Conservation (phyloP, 2,797 vertebrate species). For the Epinephelus malabaricus region DNA sequence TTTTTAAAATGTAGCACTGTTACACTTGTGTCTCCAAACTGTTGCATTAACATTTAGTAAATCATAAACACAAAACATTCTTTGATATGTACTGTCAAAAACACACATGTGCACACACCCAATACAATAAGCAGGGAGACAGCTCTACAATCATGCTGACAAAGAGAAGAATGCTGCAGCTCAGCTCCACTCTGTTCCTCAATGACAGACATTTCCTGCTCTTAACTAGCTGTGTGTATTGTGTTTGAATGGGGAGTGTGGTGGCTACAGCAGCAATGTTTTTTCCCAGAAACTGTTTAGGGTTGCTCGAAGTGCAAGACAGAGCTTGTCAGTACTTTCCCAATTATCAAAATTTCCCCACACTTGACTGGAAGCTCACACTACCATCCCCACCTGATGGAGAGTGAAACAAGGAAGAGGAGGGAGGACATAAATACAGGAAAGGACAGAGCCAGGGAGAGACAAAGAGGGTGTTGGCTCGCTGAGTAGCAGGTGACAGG, state of each 20-base stretch:
- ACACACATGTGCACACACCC: constrained; percentile 37
- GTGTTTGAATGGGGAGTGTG: constrained; percentile 30
- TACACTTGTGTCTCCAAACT: constrained; percentile 9
- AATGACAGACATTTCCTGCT: constrained; percentile 67
- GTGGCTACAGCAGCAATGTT: not conserved
- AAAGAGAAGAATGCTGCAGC: constrained; percentile 50
- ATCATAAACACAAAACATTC: constrained; percentile 38
- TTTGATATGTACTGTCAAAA: constrained; percentile 45
- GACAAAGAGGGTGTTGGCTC: constrained; percentile 52
- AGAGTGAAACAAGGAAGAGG: not conserved
- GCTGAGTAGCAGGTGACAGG: constrained; percentile 63
- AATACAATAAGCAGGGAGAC: constrained; percentile 44
- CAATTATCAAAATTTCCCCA: constrained; percentile 6
- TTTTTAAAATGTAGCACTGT: constrained; percentile 17
- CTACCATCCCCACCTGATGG: constrained; percentile 6
- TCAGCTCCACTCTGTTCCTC: constrained; percentile 45
- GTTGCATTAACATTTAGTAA: constrained; percentile 41
- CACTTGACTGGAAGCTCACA: not conserved
- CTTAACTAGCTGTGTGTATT: constrained; percentile 47
- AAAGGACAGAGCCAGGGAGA: not conserved
- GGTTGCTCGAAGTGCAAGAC: constrained; percentile 20
- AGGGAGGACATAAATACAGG: not conserved
- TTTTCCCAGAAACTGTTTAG: not conserved
- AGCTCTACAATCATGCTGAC: constrained; percentile 61
- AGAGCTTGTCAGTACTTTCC: constrained; percentile 26